Evolutionary conservation across 2,888 invertebrate genomes (phyloP), one percentile per base, ranked within the genome.

Genomic region (Melanophora roralis): DNA sequence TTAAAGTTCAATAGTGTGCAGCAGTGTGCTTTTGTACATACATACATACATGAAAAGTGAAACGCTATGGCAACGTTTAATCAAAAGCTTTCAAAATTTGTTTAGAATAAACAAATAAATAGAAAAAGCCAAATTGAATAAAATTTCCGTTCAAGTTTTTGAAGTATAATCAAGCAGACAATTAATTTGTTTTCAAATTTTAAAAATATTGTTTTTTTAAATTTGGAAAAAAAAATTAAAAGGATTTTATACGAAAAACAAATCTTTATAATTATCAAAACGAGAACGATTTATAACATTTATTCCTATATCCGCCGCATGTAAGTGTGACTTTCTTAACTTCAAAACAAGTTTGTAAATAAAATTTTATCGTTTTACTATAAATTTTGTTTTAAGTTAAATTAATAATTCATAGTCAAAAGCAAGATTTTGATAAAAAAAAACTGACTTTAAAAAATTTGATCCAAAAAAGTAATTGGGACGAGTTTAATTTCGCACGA

Each of bases 41-140:
- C 67, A 76, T 21, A 69, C 72, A 53, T 45, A 55, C n/a, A n/a
- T n/a, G n/a, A n/a, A n/a, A n/a, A n/a, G n/a, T n/a, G n/a, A n/a
- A 76, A 64, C 23, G 53, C 72, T 68, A 73, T 36, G 76, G 80
- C 64, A 80, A 80, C 80, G 38, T 51, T 57, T 21, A 40, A 53
- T 34, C n/a, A 51, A 65, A 65, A 27, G 3, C 3, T 40, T 64
- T 57, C 49, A 34, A 40, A 57, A 60, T 43, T 64, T n/a, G 47
- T 21, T 69, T 27, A 45, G 6, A 27, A 27, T 5, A 6, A 27
- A 27, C 6, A 27, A 27, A 27, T 4, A 27, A 32, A 32, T 11
- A 62, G 8, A 60, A 1, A 40, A 11, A 16, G 8, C 12, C 36
- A 21, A 40, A 8, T 21, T 7, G 11, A 14, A 40, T 36, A 34